Conservation (phyloP, 1,140 invertebrate species). For the Hycleus cichorii region DNA sequence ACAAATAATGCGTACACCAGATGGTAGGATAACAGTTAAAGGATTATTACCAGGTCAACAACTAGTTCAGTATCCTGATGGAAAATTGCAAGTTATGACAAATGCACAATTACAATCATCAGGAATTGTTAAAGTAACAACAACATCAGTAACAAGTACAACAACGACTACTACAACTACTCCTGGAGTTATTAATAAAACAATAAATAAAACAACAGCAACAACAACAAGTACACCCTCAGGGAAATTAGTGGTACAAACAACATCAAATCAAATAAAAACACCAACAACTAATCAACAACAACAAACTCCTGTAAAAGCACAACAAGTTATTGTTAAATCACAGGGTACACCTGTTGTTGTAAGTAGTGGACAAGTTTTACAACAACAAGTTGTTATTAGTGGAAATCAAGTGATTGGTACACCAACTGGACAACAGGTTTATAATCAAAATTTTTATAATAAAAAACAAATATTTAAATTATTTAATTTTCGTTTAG, state of each 20-base stretch:
- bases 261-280: slow-evolving; percentile 20
- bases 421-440: slow-evolving; percentile 31
- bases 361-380: slow-evolving; percentile 27
- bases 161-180: slow-evolving; percentile 31
- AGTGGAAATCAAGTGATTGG: slow-evolving; percentile 34
- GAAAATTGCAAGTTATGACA: slow-evolving; percentile 81
- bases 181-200: slow-evolving; percentile 23
- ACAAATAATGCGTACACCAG: slow-evolving; percentile 81
- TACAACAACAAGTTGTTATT: slow-evolving; percentile 36
- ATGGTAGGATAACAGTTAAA: slow-evolving; percentile 86
- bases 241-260: slow-evolving; percentile 35
- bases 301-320: slow-evolving; percentile 8
- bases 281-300: slow-evolving; percentile 13
- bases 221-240: slow-evolving; percentile 23
- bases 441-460: slow-evolving; percentile 5
- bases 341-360: slow-evolving; percentile 23
- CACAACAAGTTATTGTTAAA: slow-evolving; percentile 28
- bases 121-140: slow-evolving; percentile 17
- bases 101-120: slow-evolving; percentile 42
- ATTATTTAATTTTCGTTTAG: slow-evolving; percentile 33
- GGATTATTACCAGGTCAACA: slow-evolving; percentile 91
- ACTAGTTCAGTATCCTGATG: slow-evolving; percentile 86
- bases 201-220: slow-evolving; percentile 32
- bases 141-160: slow-evolving; percentile 16
- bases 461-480: neutral